Base-by-base conservation (phyloP, 2,113 vertebrate species). In the Pipra filicauda region DNA sequence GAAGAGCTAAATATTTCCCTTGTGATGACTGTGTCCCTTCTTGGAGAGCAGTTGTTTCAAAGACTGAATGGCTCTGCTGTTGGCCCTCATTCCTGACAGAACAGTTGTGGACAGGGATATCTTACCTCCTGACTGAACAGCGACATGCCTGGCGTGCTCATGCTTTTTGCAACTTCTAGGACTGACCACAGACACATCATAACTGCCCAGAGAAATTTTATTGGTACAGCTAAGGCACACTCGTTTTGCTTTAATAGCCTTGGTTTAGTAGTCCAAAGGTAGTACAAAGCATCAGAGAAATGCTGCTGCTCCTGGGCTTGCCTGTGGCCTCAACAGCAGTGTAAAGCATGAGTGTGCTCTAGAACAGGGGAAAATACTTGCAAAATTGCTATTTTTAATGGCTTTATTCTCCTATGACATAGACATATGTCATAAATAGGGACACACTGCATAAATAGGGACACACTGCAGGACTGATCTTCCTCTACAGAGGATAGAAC, bases 111-210 rank as follows among this genome's bases (percentile, higher is more conserved):
- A 16, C 27, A 21, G 52, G 35, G n/a, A 30, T 4, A 19, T 39
- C 43, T 86, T 71, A 31, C 52, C n/a, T 74, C 3, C 2, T 57
- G n/a, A 22, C 62, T 52, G 48, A 54, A 52, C 48, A 58, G 21
- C 4, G 10, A 18, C 15, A 37, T 4, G 26, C 18, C 23, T 66
- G 55, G 46, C 55, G 14, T 5, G 31, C 41, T 55, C 0, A 0
- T 41, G 69, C 23, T 43, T 67, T 88, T 31, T 58, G 58, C 39
- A 73, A 9, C 64, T 90, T 37, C 48, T 72, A 23, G 43, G 31
- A 14, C 28, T 7, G 8, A 52, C 33, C 21, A 31, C 12, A 54
- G 52, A 30, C 57, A 67, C n/a, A 31, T 28, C 52, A 10, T 12
- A 58, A 8, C 24, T 71, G 22, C 30, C 20, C 35, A 49, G 12